phyloP scores from a whole-genome alignment of 1,140 invertebrate species.

The Apis cerana region DNA sequence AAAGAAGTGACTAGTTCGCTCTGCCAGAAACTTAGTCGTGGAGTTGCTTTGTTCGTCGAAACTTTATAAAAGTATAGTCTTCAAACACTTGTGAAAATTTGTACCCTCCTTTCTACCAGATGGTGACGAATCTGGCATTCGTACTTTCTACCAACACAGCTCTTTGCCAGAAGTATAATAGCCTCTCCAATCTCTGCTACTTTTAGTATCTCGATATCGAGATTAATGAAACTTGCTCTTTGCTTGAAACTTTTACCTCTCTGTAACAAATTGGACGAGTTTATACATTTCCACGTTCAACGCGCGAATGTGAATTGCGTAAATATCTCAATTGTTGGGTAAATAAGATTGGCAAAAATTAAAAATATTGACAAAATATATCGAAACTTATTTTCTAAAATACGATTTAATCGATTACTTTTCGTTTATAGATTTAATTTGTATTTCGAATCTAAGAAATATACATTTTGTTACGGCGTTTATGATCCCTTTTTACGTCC shows the following conservation, averaged over 20 bases:
- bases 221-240: not conserved
- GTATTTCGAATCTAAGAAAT: no score
- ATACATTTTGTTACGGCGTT: no score
- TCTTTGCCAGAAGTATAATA: not conserved
- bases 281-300: constrained; percentile 4
- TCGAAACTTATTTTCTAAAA: no score
- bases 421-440: no score
- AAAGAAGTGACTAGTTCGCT: constrained; percentile 1
- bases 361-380: no score
- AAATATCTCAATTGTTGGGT: not conserved
- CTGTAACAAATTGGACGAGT: not conserved
- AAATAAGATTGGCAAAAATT: no score
- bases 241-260: not conserved
- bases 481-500: no score
- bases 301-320: not conserved
- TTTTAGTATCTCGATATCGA: not conserved
- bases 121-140: constrained; percentile 24
- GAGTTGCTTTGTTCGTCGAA: not conserved
- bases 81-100: constrained; percentile 33
- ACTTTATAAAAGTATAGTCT: constrained; percentile 25
- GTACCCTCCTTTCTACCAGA: constrained; percentile 10
- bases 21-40: not conserved
- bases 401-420: no score
- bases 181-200: not conserved
- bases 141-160: not conserved